Base-by-base conservation (phyloP, 53 echinoderm and acorn worm genomes). In the Astropecten irregularis region DNA sequence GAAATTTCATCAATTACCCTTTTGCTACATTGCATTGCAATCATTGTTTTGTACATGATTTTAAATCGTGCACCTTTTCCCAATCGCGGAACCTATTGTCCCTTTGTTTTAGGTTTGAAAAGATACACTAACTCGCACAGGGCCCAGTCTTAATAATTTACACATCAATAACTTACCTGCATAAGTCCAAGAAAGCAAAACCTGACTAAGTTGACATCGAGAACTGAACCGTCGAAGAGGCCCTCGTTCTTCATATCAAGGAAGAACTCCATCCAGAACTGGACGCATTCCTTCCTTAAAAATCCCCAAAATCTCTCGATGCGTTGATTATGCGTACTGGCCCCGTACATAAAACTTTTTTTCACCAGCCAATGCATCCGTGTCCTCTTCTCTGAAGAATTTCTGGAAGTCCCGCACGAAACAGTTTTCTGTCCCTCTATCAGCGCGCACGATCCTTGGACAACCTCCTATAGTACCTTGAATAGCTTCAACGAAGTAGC, bases 131-230 rank as follows among this genome's bases (percentile, higher is more conserved):
- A 42, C 42, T 42, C 42, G n/a, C n/a, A 42, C 42, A 42, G 6
- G 6, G 42, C 42, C 42, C 42, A 42, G 6, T 42, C n/a, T 42
- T 8, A 8, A 42, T 42, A 42, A 42, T 42, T 42, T 42, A 42
- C 42, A 42, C 42, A 42, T 11, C 58, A 23, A 64, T 30, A 46
- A 6, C 62, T 81, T 64, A 90, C 90, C 83, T 90, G 90, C 40
- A 90, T 71, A n/a, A 90, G 29, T 40, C 74, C 66, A 63, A 82
- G 71, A 54, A 90, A 90, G 26, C 90, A 90, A 82, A 90, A 90
- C 22, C 60, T 86, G 49, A 90, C 56, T 28, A 90, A 81, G 50
- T 71, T 82, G 49, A 87, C 86, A 81, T 90, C 90, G 16, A 90
- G 65, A 64, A 82, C 50, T 29, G 82, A 62, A 15, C 83, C 87